Evolutionary conservation across 1,140 invertebrate genomes (phyloP).

Genomic region (Platorchestia sp.): DNA sequence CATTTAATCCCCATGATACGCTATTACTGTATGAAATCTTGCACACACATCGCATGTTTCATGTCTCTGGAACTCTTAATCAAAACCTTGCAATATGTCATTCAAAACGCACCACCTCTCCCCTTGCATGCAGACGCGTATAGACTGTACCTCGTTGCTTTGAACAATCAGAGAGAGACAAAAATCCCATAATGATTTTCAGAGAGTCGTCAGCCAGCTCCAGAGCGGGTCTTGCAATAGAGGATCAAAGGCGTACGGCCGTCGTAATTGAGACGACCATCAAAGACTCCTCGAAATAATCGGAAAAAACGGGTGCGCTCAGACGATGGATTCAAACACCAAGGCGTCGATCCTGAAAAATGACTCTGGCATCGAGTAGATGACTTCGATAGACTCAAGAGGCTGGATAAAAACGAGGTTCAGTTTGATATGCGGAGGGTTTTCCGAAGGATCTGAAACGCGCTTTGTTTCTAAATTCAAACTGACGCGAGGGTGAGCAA

Average conservation of each 20-base stretch:
- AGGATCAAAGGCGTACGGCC: slow-evolving; percentile 10
- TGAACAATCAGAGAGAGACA: slow-evolving; percentile 19
- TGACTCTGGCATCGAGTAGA: neutral
- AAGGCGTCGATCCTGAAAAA: slow-evolving; percentile 39
- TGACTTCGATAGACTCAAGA: neutral
- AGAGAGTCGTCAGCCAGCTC: neutral
- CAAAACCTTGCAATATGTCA: neutral
- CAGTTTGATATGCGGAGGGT: neutral
- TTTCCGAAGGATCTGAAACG: neutral
- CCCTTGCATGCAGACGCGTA: neutral
- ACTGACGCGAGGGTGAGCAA: neutral
- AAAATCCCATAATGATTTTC: slow-evolving; percentile 38
- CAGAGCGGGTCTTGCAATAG: neutral
- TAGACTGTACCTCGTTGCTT: neutral
- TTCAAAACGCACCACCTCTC: neutral
- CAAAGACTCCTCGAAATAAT: slow-evolving; percentile 40
- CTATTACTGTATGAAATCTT: no score
- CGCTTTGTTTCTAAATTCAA: neutral
- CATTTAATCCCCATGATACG: no score
- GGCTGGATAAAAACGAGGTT: neutral
- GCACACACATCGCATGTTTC: neutral
- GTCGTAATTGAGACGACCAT: slow-evolving; percentile 33
- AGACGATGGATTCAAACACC: slow-evolving; percentile 30
- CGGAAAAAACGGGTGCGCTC: slow-evolving; percentile 20
- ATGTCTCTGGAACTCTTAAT: neutral